Base-by-base conservation (phyloP, 2,888 invertebrate species). In the Agrotis ipsilon region DNA sequence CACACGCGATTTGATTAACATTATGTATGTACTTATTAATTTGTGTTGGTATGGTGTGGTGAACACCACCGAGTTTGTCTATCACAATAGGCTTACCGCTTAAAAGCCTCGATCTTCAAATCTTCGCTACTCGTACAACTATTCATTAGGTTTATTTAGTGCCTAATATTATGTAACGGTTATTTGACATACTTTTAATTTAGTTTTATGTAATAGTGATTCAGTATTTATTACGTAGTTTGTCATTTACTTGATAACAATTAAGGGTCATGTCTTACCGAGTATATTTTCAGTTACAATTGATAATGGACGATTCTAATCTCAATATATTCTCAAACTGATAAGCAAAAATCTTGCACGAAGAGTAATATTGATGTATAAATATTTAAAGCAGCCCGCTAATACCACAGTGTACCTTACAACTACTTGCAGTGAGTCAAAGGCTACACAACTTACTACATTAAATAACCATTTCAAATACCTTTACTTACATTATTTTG, bases 61-160 rank as follows among this genome's bases (percentile, higher is more conserved):
- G 49, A 45, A 27, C 52, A 64, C 62, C 74, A 68, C 49, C 46
- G 61, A 73, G 27, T 72, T 65, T 81, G 61, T 69, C 63, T 86
- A 86, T 87, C 81, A 85, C 88, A 83, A 72, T 70, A 74, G 82
- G 75, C 80, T 65, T 58, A 49, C 66, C 69, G 79, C 72, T 76
- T 74, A 63, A 78, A 78, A 87, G 82, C 86, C 72, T 65, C 57
- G 24, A 64, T 63, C 64, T 48, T 55, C 67, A 49, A 69, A 39
- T 65, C 51, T 66, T 63, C 48, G 45, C 54, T 63, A 63, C 59
- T 69, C 58, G 21, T 69, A 71, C 39, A 68, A 71, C 27, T 72
- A 67, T 58, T 66, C 68, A 73, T 64, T 70, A 32, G 27, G 64
- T 70, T 59, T 62, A 72, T 68, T 75, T 72, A 81, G 72, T 71